Conservation (phyloP, 1,140 invertebrate genomes). For the Dendroctonus valens region DNA sequence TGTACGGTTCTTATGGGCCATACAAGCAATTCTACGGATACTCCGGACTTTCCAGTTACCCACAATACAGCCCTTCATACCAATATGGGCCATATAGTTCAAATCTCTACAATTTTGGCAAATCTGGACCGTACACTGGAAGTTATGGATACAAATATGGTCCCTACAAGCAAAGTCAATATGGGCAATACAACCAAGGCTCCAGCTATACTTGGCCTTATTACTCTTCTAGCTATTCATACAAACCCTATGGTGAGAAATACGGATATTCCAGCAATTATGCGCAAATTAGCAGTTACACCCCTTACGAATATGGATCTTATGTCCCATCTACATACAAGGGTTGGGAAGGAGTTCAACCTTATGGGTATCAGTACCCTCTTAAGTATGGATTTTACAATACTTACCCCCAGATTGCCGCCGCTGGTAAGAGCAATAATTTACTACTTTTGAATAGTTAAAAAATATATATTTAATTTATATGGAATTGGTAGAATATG, state of each 20-base stretch:
- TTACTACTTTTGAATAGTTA: neutral
- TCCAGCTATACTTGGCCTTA: too few relatives aligned
- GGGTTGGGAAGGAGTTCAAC: neutral
- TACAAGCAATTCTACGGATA: slow-evolving; percentile 5
- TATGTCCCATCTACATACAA: neutral
- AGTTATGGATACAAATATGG: too few relatives aligned
- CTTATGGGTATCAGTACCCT: slow-evolving; percentile 2
- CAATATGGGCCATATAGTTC: slow-evolving; percentile 2
- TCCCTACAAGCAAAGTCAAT: too few relatives aligned
- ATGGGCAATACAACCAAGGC: too few relatives aligned
- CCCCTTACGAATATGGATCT: slow-evolving; percentile 18
- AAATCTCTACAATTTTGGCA: neutral
- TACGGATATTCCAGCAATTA: too few relatives aligned
- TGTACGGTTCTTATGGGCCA: neutral
- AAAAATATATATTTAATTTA: neutral
- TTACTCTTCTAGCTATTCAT: too few relatives aligned
- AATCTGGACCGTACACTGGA: slow-evolving; percentile 2
- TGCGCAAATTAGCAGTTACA: slow-evolving; percentile 1
- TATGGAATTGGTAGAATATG: neutral
- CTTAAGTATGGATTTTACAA: neutral
- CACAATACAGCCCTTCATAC: slow-evolving; percentile 5
- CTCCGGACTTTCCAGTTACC: slow-evolving; percentile 7
- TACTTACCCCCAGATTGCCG: neutral
- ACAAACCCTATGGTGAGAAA: too few relatives aligned
- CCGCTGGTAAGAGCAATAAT: neutral